Evolutionary conservation across 2,797 vertebrate species (phyloP), one percentile per base, ranked within the genome.

Genomic region (Pachyuromys duprasi): DNA sequence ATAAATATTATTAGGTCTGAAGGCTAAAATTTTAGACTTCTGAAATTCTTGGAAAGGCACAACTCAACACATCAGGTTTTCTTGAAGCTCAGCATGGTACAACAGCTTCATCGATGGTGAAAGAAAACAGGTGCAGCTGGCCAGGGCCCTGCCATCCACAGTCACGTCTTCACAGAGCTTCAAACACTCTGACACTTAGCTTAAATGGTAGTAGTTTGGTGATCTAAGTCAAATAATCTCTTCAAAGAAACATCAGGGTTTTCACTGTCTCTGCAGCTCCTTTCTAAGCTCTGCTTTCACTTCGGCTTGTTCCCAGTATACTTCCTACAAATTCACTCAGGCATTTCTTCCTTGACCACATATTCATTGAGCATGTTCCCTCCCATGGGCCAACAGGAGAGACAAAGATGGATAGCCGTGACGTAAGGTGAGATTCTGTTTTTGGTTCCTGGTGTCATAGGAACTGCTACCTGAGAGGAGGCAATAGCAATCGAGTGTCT

Each of bases 1-100:
- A 49, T 65, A 28, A 4, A 78, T 83, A 60, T 70, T 45, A 39
- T 67, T 7, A 45, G 36, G 49, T 94, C 11, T 74, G 62, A 65
- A 92, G 49, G 9, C 76, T 94, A 78, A 60, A 81, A 81, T 93
- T 20, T 67, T 94, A 18, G 15, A 49, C 55, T 62, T 83, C 53
- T 80, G 60, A 72, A 80, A 53, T n/a, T 24, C 53, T 82, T 15
- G 28, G 63, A n/a, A 17, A 70, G 55, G 39, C 63, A 4, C 13
- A 67, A 17, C 4, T 65, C 22, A 75, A 81, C 42, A 82, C 45
- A 70, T 39, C 76, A 5, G 26, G 76, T 88, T 91, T 82, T 24
- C 63, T 33, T 93, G 53, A 4, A 36, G 20, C 80, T 0, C 28
- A 55, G 80, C 17, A n/a, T 42, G 12, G 81, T 42, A 3, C 31